Percentiles rank a stretch among this genome's conserved stretches.
Conservation (phyloP, 2,113 vertebrate species). For the Alectura lathami region DNA sequence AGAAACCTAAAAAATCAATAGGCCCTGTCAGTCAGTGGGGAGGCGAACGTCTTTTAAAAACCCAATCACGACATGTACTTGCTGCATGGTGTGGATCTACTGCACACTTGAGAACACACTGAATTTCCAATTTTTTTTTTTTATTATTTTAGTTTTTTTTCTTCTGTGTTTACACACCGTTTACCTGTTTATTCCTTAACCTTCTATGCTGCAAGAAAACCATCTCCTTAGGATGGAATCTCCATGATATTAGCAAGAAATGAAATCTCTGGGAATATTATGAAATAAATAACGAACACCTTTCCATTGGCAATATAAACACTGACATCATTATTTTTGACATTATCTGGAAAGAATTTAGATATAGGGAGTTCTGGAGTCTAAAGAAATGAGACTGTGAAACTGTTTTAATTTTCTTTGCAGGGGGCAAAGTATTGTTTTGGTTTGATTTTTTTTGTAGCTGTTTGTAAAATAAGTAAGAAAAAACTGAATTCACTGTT, state of each 20-base stretch:
- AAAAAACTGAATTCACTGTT: not conserved
- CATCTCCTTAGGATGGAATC: not conserved
- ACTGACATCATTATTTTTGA: constrained; percentile 81
- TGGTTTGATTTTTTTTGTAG: constrained; percentile 21
- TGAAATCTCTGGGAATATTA: constrained; percentile 70
- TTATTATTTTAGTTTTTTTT: not conserved
- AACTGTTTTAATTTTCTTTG: constrained; percentile 65
- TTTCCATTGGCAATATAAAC: constrained; percentile 78
- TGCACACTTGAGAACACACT: constrained; percentile 83
- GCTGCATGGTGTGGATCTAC: constrained; percentile 72
- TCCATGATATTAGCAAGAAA: constrained; percentile 40
- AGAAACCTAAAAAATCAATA: constrained; percentile 89
- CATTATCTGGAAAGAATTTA: constrained; percentile 85
- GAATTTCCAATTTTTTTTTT: constrained; percentile 67
- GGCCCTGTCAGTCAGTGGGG: constrained; percentile 84
- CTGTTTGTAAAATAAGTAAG: constrained; percentile 26
- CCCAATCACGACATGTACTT: constrained; percentile 85
- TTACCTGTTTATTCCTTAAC: constrained; percentile 51
- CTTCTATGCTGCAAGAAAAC: constrained; percentile 7
- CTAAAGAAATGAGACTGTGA: constrained; percentile 73
- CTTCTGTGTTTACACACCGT: not conserved
- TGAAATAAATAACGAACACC: constrained; percentile 80
- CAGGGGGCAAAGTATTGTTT: constrained; percentile 66
- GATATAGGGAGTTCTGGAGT: constrained; percentile 75
- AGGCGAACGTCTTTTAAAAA: constrained; percentile 86